Percentiles rank a stretch among this genome's conserved stretches.
Evolutionary conservation across 2,113 vertebrate genomes (phyloP).

Genomic region (Corynorhinus townsendii): DNA sequence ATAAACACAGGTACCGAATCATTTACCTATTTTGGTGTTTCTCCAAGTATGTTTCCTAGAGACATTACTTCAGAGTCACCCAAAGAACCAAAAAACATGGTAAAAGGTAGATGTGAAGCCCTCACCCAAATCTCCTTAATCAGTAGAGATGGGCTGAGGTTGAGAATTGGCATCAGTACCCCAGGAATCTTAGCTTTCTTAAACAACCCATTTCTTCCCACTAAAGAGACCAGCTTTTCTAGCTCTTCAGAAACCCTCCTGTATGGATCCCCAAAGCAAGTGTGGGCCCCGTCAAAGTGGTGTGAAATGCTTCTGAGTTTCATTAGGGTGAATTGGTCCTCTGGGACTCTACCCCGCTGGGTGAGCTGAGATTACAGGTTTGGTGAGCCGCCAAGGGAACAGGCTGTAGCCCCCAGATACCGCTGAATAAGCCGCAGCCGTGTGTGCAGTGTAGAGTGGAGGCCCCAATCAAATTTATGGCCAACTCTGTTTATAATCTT

Average conservation of each 20-base stretch:
- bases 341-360: background rate
- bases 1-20: background rate
- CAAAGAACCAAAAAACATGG: background rate
- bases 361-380: constrained; percentile 6
- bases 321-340: background rate
- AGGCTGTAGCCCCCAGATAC: background rate
- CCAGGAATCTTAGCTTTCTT: background rate
- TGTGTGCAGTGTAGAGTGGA: background rate
- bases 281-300: background rate
- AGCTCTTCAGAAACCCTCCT: background rate
- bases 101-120: background rate
- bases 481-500: constrained; percentile 43
- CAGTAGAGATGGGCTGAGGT: background rate
- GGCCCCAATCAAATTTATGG: constrained; percentile 22
- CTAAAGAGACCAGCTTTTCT: background rate
- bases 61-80: background rate
- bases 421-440: background rate
- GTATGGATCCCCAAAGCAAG: background rate
- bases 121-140: background rate
- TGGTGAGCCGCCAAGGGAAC: background rate
- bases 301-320: background rate
- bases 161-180: background rate
- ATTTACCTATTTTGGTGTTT: background rate
- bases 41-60: background rate
- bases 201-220: background rate